phyloP scores from a whole-genome alignment of 2,797 vertebrate species.

The Liparis tanakae region DNA sequence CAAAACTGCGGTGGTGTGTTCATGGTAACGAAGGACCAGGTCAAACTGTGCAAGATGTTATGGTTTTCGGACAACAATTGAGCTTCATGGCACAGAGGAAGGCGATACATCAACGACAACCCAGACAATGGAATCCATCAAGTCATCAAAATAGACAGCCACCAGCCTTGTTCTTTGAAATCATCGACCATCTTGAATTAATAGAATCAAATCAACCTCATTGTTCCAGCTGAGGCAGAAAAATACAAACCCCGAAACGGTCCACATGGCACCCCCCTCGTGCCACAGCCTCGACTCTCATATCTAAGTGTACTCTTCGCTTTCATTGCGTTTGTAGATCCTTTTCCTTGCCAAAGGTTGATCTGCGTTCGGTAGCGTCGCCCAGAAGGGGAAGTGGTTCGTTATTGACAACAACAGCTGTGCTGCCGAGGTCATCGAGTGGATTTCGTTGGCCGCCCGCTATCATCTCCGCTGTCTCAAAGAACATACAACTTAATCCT shows the following conservation, averaged over 20 bases:
- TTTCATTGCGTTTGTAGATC: no score
- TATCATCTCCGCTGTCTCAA: neutral
- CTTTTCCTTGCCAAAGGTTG: no score
- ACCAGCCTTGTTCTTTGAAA: constrained; percentile 1
- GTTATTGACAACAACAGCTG: neutral
- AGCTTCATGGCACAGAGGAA: neutral
- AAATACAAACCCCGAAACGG: neutral
- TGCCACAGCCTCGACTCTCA: no score
- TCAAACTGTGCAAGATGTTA: neutral
- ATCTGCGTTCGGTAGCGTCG: no score
- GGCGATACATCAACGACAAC: neutral
- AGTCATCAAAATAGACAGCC: neutral
- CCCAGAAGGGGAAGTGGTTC: no score
- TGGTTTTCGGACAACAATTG: neutral
- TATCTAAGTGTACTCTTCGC: no score
- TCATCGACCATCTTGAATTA: neutral
- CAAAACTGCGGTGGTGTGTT: neutral
- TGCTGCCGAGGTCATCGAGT: neutral
- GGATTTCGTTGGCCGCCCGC: neutral
- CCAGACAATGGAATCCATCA: neutral
- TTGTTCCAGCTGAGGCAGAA: neutral
- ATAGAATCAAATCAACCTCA: neutral
- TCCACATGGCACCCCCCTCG: no score
- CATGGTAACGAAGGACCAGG: neutral
- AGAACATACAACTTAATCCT: neutral